Base-by-base conservation (phyloP, 2,888 invertebrate genomes). In the Entomobrya multifasciata region DNA sequence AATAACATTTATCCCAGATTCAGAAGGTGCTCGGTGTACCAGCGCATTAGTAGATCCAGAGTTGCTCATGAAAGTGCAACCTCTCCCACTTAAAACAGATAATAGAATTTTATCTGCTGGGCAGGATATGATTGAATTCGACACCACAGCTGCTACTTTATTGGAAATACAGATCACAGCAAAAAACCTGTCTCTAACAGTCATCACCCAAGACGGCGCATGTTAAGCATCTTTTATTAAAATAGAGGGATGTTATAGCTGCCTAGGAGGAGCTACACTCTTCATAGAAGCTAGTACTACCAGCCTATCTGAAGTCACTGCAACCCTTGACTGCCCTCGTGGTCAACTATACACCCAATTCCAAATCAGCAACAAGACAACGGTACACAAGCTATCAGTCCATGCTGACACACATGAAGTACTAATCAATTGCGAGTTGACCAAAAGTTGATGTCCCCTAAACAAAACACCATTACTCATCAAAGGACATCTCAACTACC, bases 91-190 rank as follows among this genome's bases (percentile, higher is more conserved):
- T 1, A 49, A 67, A 52, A 17, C 82, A 1, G 77, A 44, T 6
- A 22, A 36, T n/a, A 82, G 87, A 20, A 20, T 87, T 0, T 11
- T 87, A 2, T 17, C 41, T 10, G 36, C 57, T 1, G 15, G 6
- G 4, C 8, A 77, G 4, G 57, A 47, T 0, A 30, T 70, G 1
- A 27, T 87, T 1, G 6, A 0, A 0, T 87, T 36, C 30, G 84
- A 87, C 62, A 20, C 60, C 0, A 15, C 44, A 0, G 13, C 11
- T 0, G 27, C 78, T 13, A 36, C 84, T 8, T 25, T 87, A 1
- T 55, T 87, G 13, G 87, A 87, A 57, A 55, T 87, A n/a, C 87
- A 87, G 27, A 27, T 87, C n/a, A 20, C 74, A 0, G 47, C 78
- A 13, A 3, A 49, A 0, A 20, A 80, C 3, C n/a, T 81, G 8